Percentiles rank a stretch among this genome's conserved stretches.
Evolutionary conservation across 2,888 invertebrate species (phyloP).

Genomic region (Drosophila quinaria): DNA sequence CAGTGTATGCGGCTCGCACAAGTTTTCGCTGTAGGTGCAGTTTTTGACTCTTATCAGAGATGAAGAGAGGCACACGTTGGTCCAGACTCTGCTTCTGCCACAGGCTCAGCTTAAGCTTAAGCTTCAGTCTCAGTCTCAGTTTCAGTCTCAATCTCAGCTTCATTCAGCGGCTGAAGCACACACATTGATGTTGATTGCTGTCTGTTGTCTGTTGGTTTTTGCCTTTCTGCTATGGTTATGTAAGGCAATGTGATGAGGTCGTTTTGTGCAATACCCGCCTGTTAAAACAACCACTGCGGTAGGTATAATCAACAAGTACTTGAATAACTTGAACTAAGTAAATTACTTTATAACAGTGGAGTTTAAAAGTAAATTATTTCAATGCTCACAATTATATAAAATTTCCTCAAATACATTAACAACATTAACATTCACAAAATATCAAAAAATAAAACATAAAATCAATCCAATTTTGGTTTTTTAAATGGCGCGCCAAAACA

Average conservation of each 20-base stretch:
- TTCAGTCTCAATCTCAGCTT: background rate
- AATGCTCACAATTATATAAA: background rate
- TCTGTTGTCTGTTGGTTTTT: constrained; percentile 60
- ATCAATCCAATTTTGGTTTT: background rate
- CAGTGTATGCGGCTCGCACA: constrained; percentile 64
- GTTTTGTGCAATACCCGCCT: constrained; percentile 54
- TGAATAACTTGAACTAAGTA: constrained; percentile 17
- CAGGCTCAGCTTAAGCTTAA: constrained; percentile 18
- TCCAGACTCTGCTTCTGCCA: constrained; percentile 51
- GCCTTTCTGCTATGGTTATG: constrained; percentile 62
- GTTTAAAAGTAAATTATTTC: background rate
- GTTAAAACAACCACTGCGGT: constrained; percentile 59
- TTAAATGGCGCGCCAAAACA: constrained; percentile 30
- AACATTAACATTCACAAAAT: background rate
- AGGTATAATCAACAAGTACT: constrained; percentile 47
- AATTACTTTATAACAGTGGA: constrained; percentile 1
- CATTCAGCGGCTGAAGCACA: constrained; percentile 42
- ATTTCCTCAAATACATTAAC: background rate
- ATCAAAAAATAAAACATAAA: background rate
- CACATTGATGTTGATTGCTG: constrained; percentile 66
- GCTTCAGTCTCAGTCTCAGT: background rate
- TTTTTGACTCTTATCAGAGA: constrained; percentile 83
- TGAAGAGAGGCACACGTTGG: constrained; percentile 79
- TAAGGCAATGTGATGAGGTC: constrained; percentile 57
- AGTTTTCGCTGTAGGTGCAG: constrained; percentile 83